phyloP scores from a whole-genome alignment of 2,888 invertebrate genomes.

The Mythimna lalbum region DNA sequence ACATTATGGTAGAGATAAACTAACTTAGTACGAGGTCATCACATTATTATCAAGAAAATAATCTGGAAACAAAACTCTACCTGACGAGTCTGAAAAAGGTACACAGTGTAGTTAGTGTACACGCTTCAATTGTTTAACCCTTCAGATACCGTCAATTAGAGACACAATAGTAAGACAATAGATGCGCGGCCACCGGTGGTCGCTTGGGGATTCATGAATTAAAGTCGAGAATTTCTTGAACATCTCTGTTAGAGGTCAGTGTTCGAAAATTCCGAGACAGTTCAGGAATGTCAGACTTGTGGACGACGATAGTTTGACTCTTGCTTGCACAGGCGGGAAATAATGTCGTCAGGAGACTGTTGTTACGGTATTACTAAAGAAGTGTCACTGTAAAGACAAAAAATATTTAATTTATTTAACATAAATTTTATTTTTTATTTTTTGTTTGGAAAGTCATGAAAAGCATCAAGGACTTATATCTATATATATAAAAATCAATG shows the following conservation, averaged over 20 bases:
- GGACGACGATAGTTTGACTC: conserved; percentile 31
- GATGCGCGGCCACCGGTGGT: too few species aligned
- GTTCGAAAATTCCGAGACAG: conserved; percentile 33
- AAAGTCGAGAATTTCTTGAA: conserved; percentile 27
- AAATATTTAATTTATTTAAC: too few species aligned
- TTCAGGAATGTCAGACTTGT: conserved; percentile 43
- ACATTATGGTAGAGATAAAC: neutral
- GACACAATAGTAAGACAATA: too few species aligned
- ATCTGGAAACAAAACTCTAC: conserved; percentile 10
- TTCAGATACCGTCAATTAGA: too few species aligned
- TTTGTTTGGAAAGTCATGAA: too few species aligned
- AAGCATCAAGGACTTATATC: too few species aligned
- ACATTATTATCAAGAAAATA: conserved; percentile 5
- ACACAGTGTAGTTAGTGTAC: neutral
- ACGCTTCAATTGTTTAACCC: conserved; percentile 3
- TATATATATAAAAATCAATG: too few species aligned
- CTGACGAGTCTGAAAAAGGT: conserved; percentile 7
- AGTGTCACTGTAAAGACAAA: too few species aligned
- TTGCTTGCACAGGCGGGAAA: conserved; percentile 6
- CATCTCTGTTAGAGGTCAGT: conserved; percentile 37
- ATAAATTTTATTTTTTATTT: too few species aligned
- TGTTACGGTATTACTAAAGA: too few species aligned
- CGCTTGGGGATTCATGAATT: too few species aligned
- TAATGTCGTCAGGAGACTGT: conserved; percentile 22
- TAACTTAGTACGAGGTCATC: neutral